These are phyloP conservation scores for Dendrophyllia cribrosa DNA, from an alignment of 64 coral and sea anemone species.

Conservation along the genomic window DNA sequence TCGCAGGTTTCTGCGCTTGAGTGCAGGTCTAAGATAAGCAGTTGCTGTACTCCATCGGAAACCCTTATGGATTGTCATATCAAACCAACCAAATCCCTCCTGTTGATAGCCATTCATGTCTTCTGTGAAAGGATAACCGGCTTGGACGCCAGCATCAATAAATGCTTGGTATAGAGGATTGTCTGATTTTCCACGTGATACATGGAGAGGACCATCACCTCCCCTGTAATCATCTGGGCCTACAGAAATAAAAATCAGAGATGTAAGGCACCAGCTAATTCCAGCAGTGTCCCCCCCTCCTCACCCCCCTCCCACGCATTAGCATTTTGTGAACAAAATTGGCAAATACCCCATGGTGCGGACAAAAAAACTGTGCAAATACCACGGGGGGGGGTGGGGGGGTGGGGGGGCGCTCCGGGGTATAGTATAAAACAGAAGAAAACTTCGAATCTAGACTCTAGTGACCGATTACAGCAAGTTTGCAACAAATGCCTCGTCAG, in stretches of 20 bases:
- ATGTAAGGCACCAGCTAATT: too few species aligned
- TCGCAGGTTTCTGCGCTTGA: slow-evolving; percentile 65
- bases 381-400: too few species aligned
- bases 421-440: too few species aligned
- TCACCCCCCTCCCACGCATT: too few species aligned
- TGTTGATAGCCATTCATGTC: slow-evolving; percentile 98
- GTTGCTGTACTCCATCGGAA: slow-evolving; percentile 88
- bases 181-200: slow-evolving; percentile 77
- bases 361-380: too few species aligned
- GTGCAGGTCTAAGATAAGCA: slow-evolving; percentile 86
- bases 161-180: slow-evolving; percentile 88
- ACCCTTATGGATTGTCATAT: slow-evolving; percentile 95
- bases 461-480: too few species aligned
- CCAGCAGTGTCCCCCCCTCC: too few species aligned
- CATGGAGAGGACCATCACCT: slow-evolving; percentile 81
- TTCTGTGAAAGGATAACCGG: slow-evolving; percentile 89
- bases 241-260: not conserved
- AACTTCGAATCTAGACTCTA: too few species aligned
- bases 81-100: slow-evolving; percentile 92
- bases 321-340: too few species aligned
- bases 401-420: too few species aligned
- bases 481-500: too few species aligned
- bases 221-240: slow-evolving; percentile 94
- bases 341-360: too few species aligned
- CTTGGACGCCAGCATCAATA: slow-evolving; percentile 80